Evolutionary conservation across 2,888 invertebrate species (phyloP), one percentile per base, ranked within the genome.

Genomic region (Tortricodes alternella): DNA sequence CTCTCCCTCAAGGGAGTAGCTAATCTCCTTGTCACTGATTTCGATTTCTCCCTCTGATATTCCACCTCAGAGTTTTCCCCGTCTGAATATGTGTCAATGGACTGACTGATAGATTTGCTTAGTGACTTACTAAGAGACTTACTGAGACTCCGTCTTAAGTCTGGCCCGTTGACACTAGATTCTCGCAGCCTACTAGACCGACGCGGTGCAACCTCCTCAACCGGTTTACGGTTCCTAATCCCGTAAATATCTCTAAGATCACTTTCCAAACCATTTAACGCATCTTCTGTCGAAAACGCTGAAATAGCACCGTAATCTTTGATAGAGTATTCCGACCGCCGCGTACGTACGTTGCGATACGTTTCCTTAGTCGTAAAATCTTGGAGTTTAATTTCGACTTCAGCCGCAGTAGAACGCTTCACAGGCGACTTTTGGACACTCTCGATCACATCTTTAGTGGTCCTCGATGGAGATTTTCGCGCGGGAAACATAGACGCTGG

Each of bases 381-480:
- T 21, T 78, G 73, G 13, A 84, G 67, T 61, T 68, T 79, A 2
- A 81, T 70, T 18, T 77, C 66, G 1, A 71, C 53, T n/a, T 79
- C 76, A 1, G 75, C 61, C 15, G 85, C 62, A 2, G 73, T 65
- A 1, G 80, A 74, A 19, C 87, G 79, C 66, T 85, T 88, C 6
- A 70, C 68, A 18, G 90, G 89, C 1, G 86, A 87, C 60, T 82
- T 85, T 2, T 69, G 71, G 3, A 62, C 58, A 24, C 66, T 62
- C 50, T 73, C 74, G 2, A 70, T 67, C 11, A 64, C 65, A 53
- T 83, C 81, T 61, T 81, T 81, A 29, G 74, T 74, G 41, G 78
- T 68, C 66, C 88, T 74, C 1, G 89, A 84, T 1, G 89, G 89
- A 0, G 89, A 89, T 62, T 89, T 91, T 46, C 89, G 80, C 16